Conservation (phyloP, 1,140 invertebrate species). For the Zaprionus ornatus region DNA sequence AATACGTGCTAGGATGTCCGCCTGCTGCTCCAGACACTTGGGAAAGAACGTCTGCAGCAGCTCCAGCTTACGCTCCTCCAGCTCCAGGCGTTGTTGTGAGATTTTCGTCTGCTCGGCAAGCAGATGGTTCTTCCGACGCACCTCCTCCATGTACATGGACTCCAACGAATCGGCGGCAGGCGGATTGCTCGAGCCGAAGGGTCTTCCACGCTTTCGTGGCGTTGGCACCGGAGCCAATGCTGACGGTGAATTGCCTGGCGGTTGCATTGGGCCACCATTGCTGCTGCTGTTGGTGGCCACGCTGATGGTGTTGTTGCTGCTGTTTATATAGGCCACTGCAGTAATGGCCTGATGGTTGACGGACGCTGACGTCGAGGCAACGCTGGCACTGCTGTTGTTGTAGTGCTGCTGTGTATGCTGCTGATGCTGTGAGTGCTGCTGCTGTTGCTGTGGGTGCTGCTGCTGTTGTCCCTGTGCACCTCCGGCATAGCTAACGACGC, state of each 20-base stretch:
- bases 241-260: conserved; percentile 6
- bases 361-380: conserved; percentile 25
- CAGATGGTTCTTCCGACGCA: conserved; percentile 71
- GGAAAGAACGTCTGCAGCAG: conserved; percentile 73
- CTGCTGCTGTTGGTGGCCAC: conserved; percentile 65
- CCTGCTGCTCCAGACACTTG: conserved; percentile 73
- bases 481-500: conserved; percentile 20
- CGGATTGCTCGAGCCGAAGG: conserved; percentile 58
- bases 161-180: conserved; percentile 61
- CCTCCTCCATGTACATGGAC: conserved; percentile 66
- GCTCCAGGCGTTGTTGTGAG: conserved; percentile 59
- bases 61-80: conserved; percentile 72
- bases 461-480: conserved; percentile 7
- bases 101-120: conserved; percentile 73
- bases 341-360: conserved; percentile 64
- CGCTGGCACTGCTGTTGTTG: conserved; percentile 14
- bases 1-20: conserved; percentile 55
- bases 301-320: conserved; percentile 68
- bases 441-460: conserved; percentile 9
- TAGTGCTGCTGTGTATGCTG: conserved; percentile 10
- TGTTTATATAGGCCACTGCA: conserved; percentile 68
- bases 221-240: conserved; percentile 29
- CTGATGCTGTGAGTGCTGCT: background rate
- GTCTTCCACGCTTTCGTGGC: conserved; percentile 64
- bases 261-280: conserved; percentile 31